Percentiles rank a stretch among this genome's conserved stretches.
Conservation (phyloP, 2,113 vertebrate genomes). For the Prietella phreatophila region DNA sequence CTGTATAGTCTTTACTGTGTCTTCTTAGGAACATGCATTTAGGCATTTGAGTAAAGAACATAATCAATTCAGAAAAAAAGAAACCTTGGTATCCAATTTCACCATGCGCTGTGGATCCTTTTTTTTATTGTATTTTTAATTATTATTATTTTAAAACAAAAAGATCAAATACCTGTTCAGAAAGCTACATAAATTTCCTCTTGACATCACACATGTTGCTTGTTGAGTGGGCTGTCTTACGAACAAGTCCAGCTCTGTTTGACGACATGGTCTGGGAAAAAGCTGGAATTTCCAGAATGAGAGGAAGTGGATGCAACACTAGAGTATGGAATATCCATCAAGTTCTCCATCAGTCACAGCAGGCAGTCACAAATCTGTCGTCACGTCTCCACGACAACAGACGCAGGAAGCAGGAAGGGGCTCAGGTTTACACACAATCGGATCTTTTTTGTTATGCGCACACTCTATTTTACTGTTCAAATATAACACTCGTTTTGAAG, state of each 20-base stretch:
- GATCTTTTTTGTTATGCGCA: neutral
- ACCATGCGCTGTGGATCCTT: neutral
- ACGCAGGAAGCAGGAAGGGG: slow-evolving; percentile 6
- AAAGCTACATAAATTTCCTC: neutral
- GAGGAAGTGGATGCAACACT: slow-evolving; percentile 60
- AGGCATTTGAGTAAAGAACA: neutral
- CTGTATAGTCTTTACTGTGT: neutral
- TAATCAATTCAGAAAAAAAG: neutral
- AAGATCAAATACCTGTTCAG: neutral
- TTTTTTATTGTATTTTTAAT: too few relatives aligned
- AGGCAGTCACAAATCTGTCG: slow-evolving; percentile 17
- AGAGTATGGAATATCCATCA: slow-evolving; percentile 66
- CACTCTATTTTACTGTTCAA: neutral
- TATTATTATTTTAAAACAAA: too few relatives aligned
- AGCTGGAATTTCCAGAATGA: slow-evolving; percentile 44
- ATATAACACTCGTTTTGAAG: neutral
- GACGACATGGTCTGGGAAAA: slow-evolving; percentile 47
- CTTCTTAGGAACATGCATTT: neutral
- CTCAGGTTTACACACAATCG: neutral
- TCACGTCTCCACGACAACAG: neutral
- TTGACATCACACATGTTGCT: neutral
- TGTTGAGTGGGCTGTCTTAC: neutral
- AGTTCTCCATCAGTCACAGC: slow-evolving; percentile 30
- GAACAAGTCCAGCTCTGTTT: slow-evolving; percentile 37
- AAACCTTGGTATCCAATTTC: neutral